These are phyloP conservation scores for Teleogryllus occipitalis DNA, from an alignment of 1,140 invertebrate genomes.

Conservation along the genomic window DNA sequence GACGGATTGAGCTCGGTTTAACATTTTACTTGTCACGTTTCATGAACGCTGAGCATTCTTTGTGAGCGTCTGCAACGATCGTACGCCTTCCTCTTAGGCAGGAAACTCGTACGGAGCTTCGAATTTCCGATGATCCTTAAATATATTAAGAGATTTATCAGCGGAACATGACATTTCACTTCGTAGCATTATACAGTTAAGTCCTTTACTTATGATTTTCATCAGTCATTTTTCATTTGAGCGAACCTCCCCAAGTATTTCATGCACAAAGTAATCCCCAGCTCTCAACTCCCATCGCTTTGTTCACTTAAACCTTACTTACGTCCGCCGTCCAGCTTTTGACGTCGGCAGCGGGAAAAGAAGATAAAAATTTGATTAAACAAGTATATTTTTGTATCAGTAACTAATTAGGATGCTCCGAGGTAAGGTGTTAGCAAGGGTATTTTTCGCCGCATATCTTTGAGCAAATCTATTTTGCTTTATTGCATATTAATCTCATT, in stretches of 20 bases:
- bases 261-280: neutral
- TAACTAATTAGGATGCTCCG: neutral
- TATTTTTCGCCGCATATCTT: neutral
- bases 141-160: neutral
- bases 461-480: constrained; percentile 1
- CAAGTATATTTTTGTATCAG: constrained; percentile 1
- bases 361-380: neutral
- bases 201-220: constrained; percentile 1
- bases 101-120: neutral
- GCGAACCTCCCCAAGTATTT: neutral
- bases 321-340: neutral
- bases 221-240: constrained; percentile 5
- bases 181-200: neutral
- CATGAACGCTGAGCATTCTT: neutral
- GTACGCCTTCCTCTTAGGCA: neutral
- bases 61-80: neutral
- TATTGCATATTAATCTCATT: constrained; percentile 6
- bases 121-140: neutral
- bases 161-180: neutral
- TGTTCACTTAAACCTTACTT: neutral
- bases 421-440: neutral
- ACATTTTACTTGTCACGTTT: neutral
- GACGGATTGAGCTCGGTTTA: neutral
- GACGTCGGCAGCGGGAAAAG: neutral
- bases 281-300: neutral